Conservation (phyloP, 2,113 vertebrate species). For the Mesocricetus auratus region DNA sequence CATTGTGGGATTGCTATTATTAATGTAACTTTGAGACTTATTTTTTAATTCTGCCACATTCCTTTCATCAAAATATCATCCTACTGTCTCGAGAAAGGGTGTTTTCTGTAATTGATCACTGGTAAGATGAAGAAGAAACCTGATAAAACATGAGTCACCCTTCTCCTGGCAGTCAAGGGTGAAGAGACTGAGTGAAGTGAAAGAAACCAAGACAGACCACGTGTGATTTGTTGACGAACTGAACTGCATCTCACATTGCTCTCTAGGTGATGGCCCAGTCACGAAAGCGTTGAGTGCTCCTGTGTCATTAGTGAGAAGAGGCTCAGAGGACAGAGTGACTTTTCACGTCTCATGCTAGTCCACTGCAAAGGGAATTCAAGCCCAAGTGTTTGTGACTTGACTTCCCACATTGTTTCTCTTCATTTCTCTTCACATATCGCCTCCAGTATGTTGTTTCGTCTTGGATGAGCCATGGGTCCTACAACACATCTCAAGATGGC, state of each 20-base stretch:
- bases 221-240: not conserved
- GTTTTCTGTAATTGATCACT: not conserved
- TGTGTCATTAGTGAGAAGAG: not conserved
- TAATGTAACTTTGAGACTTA: not conserved
- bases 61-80: not conserved
- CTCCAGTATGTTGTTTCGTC: not conserved
- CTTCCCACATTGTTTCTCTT: not conserved
- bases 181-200: not conserved
- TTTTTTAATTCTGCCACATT: not conserved
- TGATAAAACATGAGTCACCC: not conserved
- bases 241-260: not conserved
- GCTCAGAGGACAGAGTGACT: not conserved
- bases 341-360: not conserved
- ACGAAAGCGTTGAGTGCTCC: constrained; percentile 1
- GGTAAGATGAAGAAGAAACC: not conserved
- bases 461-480: not conserved
- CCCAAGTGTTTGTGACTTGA: not conserved
- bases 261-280: not conserved
- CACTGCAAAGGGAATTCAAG: not conserved
- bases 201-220: not conserved
- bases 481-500: constrained; percentile 4
- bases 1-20: not conserved
- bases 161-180: not conserved
- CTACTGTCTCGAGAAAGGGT: not conserved
- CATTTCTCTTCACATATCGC: not conserved